These are phyloP conservation scores for Plectrocnemia conspersa DNA, from an alignment of 1,140 invertebrate species.

Conservation along the genomic window DNA sequence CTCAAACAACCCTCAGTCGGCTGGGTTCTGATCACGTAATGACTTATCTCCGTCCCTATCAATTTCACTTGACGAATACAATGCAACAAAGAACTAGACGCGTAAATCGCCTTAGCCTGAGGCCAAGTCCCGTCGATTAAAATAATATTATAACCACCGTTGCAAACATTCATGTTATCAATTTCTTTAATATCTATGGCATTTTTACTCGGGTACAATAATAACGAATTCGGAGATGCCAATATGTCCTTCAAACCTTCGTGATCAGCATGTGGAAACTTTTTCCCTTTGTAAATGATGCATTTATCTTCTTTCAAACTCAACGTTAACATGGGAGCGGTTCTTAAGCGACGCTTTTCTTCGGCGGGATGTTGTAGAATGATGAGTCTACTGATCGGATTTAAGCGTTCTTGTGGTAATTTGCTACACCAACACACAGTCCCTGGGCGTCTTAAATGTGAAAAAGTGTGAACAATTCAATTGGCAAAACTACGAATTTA, in stretches of 20 bases:
- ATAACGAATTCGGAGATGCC: slow-evolving; percentile 63
- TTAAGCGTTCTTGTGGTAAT: slow-evolving; percentile 64
- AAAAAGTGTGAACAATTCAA: too few relatives aligned
- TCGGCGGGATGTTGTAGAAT: slow-evolving; percentile 91
- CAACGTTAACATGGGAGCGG: slow-evolving; percentile 80
- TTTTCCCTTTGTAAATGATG: slow-evolving; percentile 75
- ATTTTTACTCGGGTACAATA: slow-evolving; percentile 77
- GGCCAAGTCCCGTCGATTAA: slow-evolving; percentile 92
- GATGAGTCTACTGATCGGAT: slow-evolving; percentile 65
- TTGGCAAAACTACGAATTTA: too few relatives aligned
- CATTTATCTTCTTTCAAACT: slow-evolving; percentile 70
- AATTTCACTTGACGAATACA: slow-evolving; percentile 72
- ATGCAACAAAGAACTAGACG: slow-evolving; percentile 64
- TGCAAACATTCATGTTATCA: slow-evolving; percentile 40
- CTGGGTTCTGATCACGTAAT: slow-evolving; percentile 90
- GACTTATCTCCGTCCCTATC: slow-evolving; percentile 63
- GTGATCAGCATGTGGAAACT: slow-evolving; percentile 69
- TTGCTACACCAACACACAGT: slow-evolving; percentile 86
- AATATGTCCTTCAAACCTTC: slow-evolving; percentile 63
- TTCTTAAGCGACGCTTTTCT: slow-evolving; percentile 81
- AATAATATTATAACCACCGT: slow-evolving; percentile 68
- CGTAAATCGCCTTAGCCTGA: slow-evolving; percentile 83
- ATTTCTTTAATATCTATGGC: slow-evolving; percentile 60
- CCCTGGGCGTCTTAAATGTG: slow-evolving; percentile 71
- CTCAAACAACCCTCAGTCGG: slow-evolving; percentile 87